These are phyloP conservation scores for Hipposideros larvatus DNA, from an alignment of 2,797 vertebrate genomes.

Conservation along the genomic window DNA sequence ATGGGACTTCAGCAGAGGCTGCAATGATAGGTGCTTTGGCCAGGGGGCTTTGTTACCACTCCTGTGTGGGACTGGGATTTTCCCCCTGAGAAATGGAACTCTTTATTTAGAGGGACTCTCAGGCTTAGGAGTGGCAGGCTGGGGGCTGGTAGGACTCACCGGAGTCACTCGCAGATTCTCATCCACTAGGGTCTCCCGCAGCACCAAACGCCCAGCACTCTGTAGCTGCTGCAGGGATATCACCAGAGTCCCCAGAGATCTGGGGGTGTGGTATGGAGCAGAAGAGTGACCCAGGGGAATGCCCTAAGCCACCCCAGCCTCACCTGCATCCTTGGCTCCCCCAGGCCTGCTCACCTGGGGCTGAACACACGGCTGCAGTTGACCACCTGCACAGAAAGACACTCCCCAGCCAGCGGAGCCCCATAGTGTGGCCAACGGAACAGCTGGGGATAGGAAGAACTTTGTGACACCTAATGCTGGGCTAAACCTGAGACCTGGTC, in stretches of 20 bases:
- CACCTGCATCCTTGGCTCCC: background rate
- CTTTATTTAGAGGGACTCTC: background rate
- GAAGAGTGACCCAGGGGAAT: background rate
- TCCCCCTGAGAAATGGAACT: background rate
- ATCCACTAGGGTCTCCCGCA: slow-evolving; percentile 93
- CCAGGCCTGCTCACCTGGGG: slow-evolving; percentile 90
- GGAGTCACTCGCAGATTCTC: slow-evolving; percentile 91
- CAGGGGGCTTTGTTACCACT: background rate
- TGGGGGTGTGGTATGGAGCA: slow-evolving; percentile 72
- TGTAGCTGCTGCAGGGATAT: slow-evolving; percentile 95
- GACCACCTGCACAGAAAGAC: slow-evolving; percentile 92
- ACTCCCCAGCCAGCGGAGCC: slow-evolving; percentile 90
- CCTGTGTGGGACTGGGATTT: background rate
- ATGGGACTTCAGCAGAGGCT: background rate
- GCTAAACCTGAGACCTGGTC: background rate
- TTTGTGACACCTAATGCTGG: background rate
- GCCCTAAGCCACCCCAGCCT: background rate
- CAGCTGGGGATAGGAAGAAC: slow-evolving; percentile 86
- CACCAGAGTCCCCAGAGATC: slow-evolving; percentile 92
- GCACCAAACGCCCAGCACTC: slow-evolving; percentile 90
- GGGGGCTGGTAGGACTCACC: slow-evolving; percentile 86
- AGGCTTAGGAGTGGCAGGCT: background rate
- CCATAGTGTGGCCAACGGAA: slow-evolving; percentile 96
- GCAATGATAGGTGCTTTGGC: background rate
- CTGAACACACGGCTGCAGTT: slow-evolving; percentile 96